Evolutionary conservation across 2,888 invertebrate genomes (phyloP), one percentile per base, ranked within the genome.

Genomic region (Calameuta idolon): DNA sequence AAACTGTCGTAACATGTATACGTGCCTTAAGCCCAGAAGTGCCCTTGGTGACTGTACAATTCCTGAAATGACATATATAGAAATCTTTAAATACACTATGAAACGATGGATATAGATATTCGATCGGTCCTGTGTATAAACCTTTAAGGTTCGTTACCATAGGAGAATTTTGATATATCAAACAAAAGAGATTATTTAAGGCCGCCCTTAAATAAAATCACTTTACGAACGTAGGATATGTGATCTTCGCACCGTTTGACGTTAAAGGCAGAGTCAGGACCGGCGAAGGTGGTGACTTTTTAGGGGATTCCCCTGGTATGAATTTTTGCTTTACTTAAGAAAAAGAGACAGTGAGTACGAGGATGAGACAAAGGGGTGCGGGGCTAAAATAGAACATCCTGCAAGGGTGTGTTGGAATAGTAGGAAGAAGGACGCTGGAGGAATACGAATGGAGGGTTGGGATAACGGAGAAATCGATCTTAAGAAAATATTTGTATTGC

Each of bases 391-490:
- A 23, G 23, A 55, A 9, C 5, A 55, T 55, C 15, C 55, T 55
- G 2, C 23, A 55, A 15, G 55, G 55, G 55, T 55, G 55, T 55
- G 55, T 55, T 55, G 55, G 23, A 55, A 55, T 23, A 55, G 23
- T 23, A 55, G 55, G 23, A 55, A 55, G 55, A 55, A 55, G 55
- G 3, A 55, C 55, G 55, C 23, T 15, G 55, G 55, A 40, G 40
- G 40, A 15, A 40, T 40, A 5, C 40, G 55, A 55, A 55, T 23
- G 55, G 23, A 23, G 55, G 55, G 55, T 55, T 55, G 55, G 55
- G 55, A 55, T 55, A 55, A 55, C 55, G 55, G 55, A 55, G 55
- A 55, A 55, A 55, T 31, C 71, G 71, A 71, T 71, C 71, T 71
- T 71, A 34, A 34, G 71, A 71, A 71, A 71, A 71, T 71, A 71